A percentile compares a stretch with the other conserved stretches of the same genome.
Evolutionary conservation across 2,113 vertebrate species (phyloP).

Genomic region (Carollia perspicillata): DNA sequence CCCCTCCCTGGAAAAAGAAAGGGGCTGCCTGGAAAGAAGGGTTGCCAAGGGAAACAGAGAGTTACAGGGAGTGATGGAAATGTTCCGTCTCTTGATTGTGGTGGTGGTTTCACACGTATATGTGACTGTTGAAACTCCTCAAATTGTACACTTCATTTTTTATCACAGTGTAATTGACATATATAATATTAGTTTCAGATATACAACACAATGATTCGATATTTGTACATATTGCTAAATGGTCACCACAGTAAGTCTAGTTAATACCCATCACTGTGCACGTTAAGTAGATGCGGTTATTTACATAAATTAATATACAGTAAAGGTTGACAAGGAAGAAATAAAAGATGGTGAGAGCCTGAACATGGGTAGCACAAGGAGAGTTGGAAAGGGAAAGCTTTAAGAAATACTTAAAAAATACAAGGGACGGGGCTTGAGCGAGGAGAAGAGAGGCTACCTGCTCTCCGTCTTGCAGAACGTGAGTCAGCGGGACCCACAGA

Average conservation of each 20-base stretch:
- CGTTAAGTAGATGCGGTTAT: not conserved
- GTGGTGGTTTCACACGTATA: not conserved
- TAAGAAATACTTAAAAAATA: not conserved
- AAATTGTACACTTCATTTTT: not conserved
- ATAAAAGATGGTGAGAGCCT: not conserved
- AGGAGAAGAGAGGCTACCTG: not conserved
- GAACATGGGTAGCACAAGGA: not conserved
- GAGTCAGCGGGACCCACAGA: accelerated
- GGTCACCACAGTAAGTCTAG: not conserved
- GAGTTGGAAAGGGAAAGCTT: not conserved
- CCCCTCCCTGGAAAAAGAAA: not conserved
- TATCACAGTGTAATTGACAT: not conserved
- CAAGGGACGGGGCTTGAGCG: not conserved
- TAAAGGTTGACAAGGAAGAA: not conserved
- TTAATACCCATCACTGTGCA: not conserved
- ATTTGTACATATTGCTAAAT: not conserved
- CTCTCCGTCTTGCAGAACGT: not conserved
- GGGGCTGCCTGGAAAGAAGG: not conserved
- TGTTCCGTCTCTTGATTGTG: not conserved
- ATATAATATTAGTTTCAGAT: not conserved
- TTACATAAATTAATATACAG: not conserved
- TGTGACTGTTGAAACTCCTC: not conserved
- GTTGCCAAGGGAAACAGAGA: not conserved
- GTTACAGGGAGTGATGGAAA: not conserved
- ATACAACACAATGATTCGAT: not conserved